Conservation (phyloP, 2,113 vertebrate species). For the Redunca redunca region DNA sequence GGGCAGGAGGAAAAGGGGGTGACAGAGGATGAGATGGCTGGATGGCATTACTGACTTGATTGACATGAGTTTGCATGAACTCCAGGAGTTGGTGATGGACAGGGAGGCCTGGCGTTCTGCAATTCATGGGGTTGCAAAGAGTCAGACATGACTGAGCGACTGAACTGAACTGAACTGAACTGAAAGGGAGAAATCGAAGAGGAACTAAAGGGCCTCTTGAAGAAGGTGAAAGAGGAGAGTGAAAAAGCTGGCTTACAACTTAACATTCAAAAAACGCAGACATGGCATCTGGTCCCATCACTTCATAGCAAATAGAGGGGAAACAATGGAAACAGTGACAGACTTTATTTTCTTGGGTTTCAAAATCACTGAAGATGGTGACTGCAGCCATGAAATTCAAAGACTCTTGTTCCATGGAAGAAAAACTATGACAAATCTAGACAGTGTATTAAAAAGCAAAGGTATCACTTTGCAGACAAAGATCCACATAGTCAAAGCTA, state of each 20-base stretch:
- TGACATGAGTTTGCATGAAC: no score
- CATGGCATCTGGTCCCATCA: neutral
- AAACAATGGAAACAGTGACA: neutral
- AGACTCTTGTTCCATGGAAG: neutral
- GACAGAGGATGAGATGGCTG: no score
- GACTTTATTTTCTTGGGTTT: neutral
- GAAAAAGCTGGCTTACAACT: neutral
- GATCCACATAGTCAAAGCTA: neutral
- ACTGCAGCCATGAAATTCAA: neutral
- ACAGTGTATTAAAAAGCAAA: neutral
- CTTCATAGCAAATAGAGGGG: neutral
- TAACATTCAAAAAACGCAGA: neutral
- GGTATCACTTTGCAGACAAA: neutral
- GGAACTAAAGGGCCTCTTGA: neutral
- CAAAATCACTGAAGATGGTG: neutral
- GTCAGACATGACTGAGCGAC: no score
- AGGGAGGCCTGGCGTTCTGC: no score
- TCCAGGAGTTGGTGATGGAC: no score
- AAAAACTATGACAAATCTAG: neutral
- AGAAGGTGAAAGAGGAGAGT: neutral
- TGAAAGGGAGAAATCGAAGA: neutral
- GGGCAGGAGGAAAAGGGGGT: no score
- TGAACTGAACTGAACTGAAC: no score
- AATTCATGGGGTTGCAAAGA: no score
- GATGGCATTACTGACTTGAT: no score